Percentiles rank a stretch among this genome's conserved stretches.
phyloP scores from a whole-genome alignment of 2,888 invertebrate species.

The Caenorhabditis parvicauda region DNA sequence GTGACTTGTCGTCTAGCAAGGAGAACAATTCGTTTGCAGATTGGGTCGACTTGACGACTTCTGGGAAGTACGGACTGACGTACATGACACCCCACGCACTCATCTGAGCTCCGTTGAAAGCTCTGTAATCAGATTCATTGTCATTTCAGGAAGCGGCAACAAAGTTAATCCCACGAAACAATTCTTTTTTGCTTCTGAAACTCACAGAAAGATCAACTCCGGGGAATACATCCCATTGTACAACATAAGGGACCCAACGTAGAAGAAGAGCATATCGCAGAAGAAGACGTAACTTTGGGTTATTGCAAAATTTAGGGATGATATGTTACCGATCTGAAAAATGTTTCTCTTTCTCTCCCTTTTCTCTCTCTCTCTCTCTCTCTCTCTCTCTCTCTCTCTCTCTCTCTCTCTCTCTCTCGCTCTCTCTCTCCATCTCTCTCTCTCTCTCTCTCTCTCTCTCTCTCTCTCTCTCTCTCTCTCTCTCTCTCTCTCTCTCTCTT shows the following conservation, averaged over 20 bases:
- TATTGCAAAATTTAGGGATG: conserved; percentile 26
- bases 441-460: background rate
- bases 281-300: conserved; percentile 36
- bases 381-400: background rate
- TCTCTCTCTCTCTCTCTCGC: conserved; percentile 16
- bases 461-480: background rate
- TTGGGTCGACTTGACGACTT: conserved; percentile 14
- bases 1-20: conserved; percentile 6
- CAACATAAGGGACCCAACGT: conserved; percentile 27
- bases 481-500: background rate
- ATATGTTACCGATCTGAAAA: conserved; percentile 25
- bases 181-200: background rate
- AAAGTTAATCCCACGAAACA: background rate
- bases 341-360: no score
- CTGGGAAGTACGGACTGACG: conserved; percentile 18
- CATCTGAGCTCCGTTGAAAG: conserved; percentile 28
- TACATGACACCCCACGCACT: conserved; percentile 31
- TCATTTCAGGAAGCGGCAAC: background rate
- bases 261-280: conserved; percentile 30
- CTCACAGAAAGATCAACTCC: conserved; percentile 17
- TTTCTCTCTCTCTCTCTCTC: background rate
- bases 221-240: conserved; percentile 24
- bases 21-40: conserved; percentile 23
- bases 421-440: conserved; percentile 5
- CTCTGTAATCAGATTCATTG: conserved; percentile 1